Percentiles rank a stretch among this genome's conserved stretches.
Conservation (phyloP, 1,140 invertebrate genomes). For the Thaumetopoea pityocampa region DNA sequence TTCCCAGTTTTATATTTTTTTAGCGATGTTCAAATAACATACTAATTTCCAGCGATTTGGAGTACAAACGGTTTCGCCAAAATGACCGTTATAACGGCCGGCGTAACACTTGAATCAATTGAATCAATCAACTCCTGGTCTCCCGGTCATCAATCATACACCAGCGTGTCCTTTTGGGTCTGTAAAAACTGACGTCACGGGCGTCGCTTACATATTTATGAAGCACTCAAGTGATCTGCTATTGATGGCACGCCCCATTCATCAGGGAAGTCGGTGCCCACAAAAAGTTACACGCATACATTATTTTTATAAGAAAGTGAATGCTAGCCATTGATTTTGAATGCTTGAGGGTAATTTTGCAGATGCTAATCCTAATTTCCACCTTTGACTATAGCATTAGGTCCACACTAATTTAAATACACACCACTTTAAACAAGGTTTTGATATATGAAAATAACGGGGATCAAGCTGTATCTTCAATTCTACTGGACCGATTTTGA, state of each 20-base stretch:
- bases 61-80: constrained; percentile 13
- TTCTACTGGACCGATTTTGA: too few species aligned
- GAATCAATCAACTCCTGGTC: constrained; percentile 52
- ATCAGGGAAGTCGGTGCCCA: constrained; percentile 37
- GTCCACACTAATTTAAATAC: too few species aligned
- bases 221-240: constrained; percentile 55
- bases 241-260: constrained; percentile 53
- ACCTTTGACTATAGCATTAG: too few species aligned
- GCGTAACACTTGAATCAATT: constrained; percentile 38
- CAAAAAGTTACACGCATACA: constrained; percentile 22
- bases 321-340: too few species aligned
- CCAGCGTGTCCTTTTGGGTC: constrained; percentile 44
- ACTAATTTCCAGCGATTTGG: too few species aligned
- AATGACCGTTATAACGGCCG: constrained; percentile 35
- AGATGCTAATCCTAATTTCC: too few species aligned
- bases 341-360: too few species aligned
- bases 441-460: too few species aligned
- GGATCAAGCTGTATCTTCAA: too few species aligned
- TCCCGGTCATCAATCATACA: constrained; percentile 57
- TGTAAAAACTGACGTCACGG: constrained; percentile 59
- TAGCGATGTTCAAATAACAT: too few species aligned
- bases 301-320: constrained; percentile 21
- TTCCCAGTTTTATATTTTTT: too few species aligned
- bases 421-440: too few species aligned
- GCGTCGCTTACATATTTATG: constrained; percentile 68